Evolutionary conservation across 1,140 invertebrate species (phyloP).

Genomic region (Cotesia vestalis): DNA sequence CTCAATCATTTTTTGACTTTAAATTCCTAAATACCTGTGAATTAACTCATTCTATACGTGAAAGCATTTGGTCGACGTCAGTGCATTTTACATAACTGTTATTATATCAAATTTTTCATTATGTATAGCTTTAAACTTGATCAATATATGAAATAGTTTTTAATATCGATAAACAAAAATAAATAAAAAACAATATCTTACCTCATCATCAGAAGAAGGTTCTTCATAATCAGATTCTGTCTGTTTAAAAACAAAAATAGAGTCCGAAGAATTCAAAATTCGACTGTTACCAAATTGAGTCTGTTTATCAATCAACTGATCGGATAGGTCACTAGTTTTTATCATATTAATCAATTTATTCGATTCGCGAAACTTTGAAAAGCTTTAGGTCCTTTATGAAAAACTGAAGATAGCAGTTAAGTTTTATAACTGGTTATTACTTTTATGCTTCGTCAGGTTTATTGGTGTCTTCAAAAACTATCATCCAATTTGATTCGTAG

Average conservation of each 20-base stretch:
- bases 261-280: constrained; percentile 55
- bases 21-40: too few relatives aligned
- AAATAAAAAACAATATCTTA: constrained; percentile 41
- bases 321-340: constrained; percentile 45
- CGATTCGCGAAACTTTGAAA: not conserved
- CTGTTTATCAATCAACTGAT: constrained; percentile 47
- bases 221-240: constrained; percentile 62
- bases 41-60: too few relatives aligned
- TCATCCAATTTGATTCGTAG: too few relatives aligned
- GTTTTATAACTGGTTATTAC: constrained; percentile 16
- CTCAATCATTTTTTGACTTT: too few relatives aligned
- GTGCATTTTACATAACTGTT: too few relatives aligned
- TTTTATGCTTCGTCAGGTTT: not conserved
- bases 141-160: too few relatives aligned
- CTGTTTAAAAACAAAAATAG: constrained; percentile 63
- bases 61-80: too few relatives aligned
- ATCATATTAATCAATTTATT: constrained; percentile 52
- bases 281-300: constrained; percentile 62
- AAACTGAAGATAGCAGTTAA: not conserved
- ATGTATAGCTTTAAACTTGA: too few relatives aligned
- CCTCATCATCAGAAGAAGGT: constrained; percentile 57
- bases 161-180: not conserved
- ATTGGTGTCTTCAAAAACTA: not conserved
- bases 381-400: constrained; percentile 23
- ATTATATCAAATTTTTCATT: too few relatives aligned